phyloP scores from a whole-genome alignment of 2,888 invertebrate species.

The Homarus gammarus region DNA sequence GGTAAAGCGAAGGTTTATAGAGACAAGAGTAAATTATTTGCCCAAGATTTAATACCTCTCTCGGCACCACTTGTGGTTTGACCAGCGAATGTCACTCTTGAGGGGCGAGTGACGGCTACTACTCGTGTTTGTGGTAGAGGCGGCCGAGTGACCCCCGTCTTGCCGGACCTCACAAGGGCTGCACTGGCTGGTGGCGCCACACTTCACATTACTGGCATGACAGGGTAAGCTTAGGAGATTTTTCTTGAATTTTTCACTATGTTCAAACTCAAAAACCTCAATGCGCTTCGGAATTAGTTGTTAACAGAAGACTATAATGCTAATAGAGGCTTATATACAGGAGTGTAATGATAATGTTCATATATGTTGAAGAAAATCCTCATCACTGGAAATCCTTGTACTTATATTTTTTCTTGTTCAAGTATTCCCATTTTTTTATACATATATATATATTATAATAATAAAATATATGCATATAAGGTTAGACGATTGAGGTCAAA shows the following conservation, averaged over 20 bases:
- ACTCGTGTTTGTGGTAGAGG: not conserved
- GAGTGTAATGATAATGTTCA: not conserved
- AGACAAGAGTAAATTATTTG: constrained; percentile 10
- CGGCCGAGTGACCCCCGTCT: not conserved
- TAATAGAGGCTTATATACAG: constrained; percentile 32
- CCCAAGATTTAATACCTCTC: constrained; percentile 21
- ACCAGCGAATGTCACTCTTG: constrained; percentile 14
- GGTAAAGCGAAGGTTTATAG: constrained; percentile 30
- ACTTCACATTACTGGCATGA: constrained; percentile 48
- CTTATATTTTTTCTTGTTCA: constrained; percentile 14
- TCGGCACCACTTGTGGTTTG: constrained; percentile 5
- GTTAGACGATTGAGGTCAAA: too few species aligned
- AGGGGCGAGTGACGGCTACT: not conserved
- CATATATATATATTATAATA: constrained; percentile 12
- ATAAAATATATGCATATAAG: constrained; percentile 1
- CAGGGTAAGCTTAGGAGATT: constrained; percentile 61
- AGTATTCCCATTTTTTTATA: not conserved
- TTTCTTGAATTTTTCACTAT: constrained; percentile 3
- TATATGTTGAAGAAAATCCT: not conserved
- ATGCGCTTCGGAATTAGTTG: constrained; percentile 47
- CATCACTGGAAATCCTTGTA: constrained; percentile 6
- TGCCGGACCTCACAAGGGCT: not conserved
- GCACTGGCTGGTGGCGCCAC: constrained; percentile 26
- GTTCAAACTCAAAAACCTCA: constrained; percentile 39
- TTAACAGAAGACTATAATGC: constrained; percentile 14